Evolutionary conservation across 1,140 invertebrate genomes (phyloP), one percentile per base, ranked within the genome.

Genomic region (Leptopilina clavipes): DNA sequence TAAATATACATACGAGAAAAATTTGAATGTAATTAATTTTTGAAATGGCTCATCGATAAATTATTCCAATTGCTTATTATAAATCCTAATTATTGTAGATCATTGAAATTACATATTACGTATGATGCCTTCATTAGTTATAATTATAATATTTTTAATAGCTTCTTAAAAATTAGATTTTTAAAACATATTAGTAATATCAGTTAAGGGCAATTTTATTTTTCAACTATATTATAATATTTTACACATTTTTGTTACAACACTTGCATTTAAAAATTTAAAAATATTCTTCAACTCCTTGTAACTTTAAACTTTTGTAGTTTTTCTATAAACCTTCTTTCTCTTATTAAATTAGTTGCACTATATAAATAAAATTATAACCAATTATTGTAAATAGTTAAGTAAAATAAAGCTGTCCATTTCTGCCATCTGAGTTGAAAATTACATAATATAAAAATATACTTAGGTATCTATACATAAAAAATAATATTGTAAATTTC

Each of bases 71-170:
- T 40, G 37, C 9, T 6, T 65, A 12, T 25, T 65, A 14, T 31
- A 65, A 65, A 65, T n/a, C n/a, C n/a, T n/a, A n/a, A n/a, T 14
- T 31, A 31, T 31, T 25, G 56, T 59, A 59, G 56, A 59, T 65
- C n/a, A 52, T 52, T 52, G 6, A 52, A 52, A 3, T 12, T 52
- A 52, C n/a, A 52, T 40, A 7, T 52, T n/a, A n/a, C n/a, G 48
- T 52, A 52, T 52, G 6, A 17, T 52, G 48, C 48, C 48, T 31
- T 65, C 14, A 65, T 65, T 65, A 65, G 59, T 65, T 31, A 65
- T 22, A 12, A 40, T 65, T 65, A 8, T 65, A 7, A 31, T 31
- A n/a, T n/a, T n/a, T n/a, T n/a, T n/a, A 65, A 65, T 65, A 52
- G 48, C 48, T n/a, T 65, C 14, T 31, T 14, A 14, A 22, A 65